Evolutionary conservation across 2,888 invertebrate species (phyloP), one percentile per base, ranked within the genome.

Genomic region (Venustoraphidia nigricollis): DNA sequence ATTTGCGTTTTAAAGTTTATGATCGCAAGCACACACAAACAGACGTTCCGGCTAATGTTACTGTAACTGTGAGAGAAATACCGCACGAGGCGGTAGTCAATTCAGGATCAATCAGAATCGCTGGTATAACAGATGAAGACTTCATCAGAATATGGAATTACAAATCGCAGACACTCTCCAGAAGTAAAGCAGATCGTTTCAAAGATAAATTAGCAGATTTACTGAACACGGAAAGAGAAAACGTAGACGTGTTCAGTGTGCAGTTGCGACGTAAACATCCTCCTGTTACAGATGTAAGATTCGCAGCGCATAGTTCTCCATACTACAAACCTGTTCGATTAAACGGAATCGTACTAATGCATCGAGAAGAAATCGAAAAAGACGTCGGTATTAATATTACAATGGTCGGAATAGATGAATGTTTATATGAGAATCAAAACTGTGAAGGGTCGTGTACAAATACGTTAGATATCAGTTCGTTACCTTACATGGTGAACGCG

Each of bases 371-470:
- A 76, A 93, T 95, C 60, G 93, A 94, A 67, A 79, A 83, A 59
- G 84, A 86, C 53, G 89, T 95, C n/a, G 94, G 93, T 41, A 88
- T 95, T 52, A 92, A 91, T 62, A 92, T 96, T 51, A 91, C 91
- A 10, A 94, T 95, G 94, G 94, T 97, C 13, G 95, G 95, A 53
- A 95, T 98, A 57, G 96, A 94, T 60, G 93, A 94, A 70, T 94
- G 93, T 65, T 73, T 93, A 52, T 90, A 92, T 64, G 93, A 94
- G 72, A 92, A 92, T 64, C 85, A 88, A 64, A 87, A 88, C 78
- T 94, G 93, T 66, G 93, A 94, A 69, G 93, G 93, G 10, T 94
- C 95, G 48, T 97, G 96, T 66, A 92, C 93, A 17, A 96, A 96
- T 67, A 80, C 83, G 13, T 72, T 96, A 53, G 89, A 90, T 61